Base-by-base conservation (phyloP, 2,888 invertebrate species). In the Drosophila nr. medialis region DNA sequence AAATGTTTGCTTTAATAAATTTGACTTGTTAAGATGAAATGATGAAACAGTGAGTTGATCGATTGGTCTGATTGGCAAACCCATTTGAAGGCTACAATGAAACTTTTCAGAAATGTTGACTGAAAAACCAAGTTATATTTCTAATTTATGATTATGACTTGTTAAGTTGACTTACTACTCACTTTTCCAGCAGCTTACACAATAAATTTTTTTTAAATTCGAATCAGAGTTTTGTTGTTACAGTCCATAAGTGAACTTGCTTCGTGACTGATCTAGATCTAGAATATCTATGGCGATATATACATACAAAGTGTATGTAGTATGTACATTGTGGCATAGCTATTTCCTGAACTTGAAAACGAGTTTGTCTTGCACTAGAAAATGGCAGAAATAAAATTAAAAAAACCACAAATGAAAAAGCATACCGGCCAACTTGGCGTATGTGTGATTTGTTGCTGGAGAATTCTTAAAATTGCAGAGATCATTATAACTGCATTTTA, bases 321-420 rank as follows among this genome's bases (percentile, higher is more conserved):
- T 63, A n/a, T 34, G 64, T 55, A 48, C 45, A 69, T 21, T 59
- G 70, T 60, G 66, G 68, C 72, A 79, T 63, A 75, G 79, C 56
- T 77, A 89, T 85, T 86, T 86, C 86, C 86, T 86, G 86, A 86
- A 86, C 89, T 89, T 89, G 85, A 86, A 73, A 86, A 86, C 86
- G 60, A 69, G 86, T 86, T 86, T 78, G 53, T 54, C 66, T 50
- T 60, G 54, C 65, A 68, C 69, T 68, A 77, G 80, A 80, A 80
- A 51, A 74, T 45, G 64, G 6, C 51, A 61, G 65, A 54, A 69
- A 64, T 54, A 38, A 45, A 27, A 36, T 4, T 13, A 18, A 53
- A 3, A 54, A 45, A 45, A 24, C 4, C 15, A 29, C 32, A 24
- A 32, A 64, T 34, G 32, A 53, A 49, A 24, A 63, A 30, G 34